Evolutionary conservation across 2,113 vertebrate species (phyloP).

Genomic region (Oreocharis arfaki): DNA sequence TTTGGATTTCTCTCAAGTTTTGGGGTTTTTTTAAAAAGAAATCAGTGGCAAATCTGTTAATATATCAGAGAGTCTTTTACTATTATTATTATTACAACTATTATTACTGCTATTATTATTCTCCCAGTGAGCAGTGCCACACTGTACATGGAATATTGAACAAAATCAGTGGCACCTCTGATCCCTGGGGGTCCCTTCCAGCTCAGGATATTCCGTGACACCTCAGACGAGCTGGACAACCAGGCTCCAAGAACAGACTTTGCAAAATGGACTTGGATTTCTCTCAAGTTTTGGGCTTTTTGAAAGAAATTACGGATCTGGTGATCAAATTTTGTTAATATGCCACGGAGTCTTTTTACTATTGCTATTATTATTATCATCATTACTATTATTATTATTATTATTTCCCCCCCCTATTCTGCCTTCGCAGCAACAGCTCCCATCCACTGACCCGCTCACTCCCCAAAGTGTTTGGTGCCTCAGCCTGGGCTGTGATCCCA

Average conservation of each 20-base stretch:
- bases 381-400: fast-evolving
- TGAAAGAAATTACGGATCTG: background rate
- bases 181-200: too few relatives aligned
- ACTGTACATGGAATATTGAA: background rate
- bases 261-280: background rate
- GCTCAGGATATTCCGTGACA: too few relatives aligned
- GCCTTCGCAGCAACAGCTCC: background rate
- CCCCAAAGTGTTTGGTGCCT: background rate
- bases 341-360: background rate
- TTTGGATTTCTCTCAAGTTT: background rate
- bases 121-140: background rate
- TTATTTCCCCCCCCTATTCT: background rate
- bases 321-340: background rate
- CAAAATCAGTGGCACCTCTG: background rate
- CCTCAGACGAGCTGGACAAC: background rate
- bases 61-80: fast-evolving
- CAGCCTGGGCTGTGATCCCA: background rate
- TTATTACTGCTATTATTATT: too few relatives aligned
- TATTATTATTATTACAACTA: too few relatives aligned
- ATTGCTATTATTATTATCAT: too few relatives aligned
- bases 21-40: background rate
- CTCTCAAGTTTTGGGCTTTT: background rate
- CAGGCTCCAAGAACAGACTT: background rate
- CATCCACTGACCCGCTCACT: background rate
- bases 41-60: background rate